phyloP scores from a whole-genome alignment of 2,113 vertebrate genomes.

The Rhineura floridana region DNA sequence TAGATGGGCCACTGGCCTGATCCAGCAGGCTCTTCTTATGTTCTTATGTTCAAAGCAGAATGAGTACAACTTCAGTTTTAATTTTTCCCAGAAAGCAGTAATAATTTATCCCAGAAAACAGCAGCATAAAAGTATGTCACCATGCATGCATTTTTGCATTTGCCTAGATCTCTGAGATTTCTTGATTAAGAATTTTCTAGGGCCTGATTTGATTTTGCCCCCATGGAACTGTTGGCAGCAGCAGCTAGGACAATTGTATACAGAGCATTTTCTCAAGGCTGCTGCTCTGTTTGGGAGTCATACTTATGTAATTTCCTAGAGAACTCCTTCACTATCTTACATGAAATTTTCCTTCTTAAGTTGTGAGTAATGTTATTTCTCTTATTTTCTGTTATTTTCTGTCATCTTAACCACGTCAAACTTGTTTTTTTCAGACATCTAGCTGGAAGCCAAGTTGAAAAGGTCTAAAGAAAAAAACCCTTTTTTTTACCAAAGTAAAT shows the following conservation, averaged over 20 bases:
- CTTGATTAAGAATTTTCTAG: not conserved
- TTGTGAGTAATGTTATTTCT: not conserved
- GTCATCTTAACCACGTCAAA: conserved; percentile 1
- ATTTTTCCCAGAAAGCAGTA: not conserved
- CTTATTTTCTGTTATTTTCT: conserved; percentile 23
- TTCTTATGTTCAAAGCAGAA: not conserved
- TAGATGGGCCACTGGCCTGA: too few relatives aligned
- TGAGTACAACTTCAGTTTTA: too few relatives aligned
- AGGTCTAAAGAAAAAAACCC: not conserved
- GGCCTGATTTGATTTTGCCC: not conserved
- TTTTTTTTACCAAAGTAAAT: not conserved
- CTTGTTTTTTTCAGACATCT: not conserved
- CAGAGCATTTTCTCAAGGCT: not conserved
- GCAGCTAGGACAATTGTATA: not conserved
- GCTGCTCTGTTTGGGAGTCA: not conserved
- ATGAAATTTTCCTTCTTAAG: not conserved
- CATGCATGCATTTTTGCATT: too few relatives aligned
- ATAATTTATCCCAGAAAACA: not conserved
- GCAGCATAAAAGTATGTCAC: too few relatives aligned
- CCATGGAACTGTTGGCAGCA: not conserved
- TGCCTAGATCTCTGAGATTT: not conserved
- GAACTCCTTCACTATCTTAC: not conserved
- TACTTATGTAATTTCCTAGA: conserved; percentile 18
- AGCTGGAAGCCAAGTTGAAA: fast-evolving
- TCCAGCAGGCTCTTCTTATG: too few relatives aligned